phyloP scores from a whole-genome alignment of 2,797 vertebrate genomes.

The Oreortyx pictus region DNA sequence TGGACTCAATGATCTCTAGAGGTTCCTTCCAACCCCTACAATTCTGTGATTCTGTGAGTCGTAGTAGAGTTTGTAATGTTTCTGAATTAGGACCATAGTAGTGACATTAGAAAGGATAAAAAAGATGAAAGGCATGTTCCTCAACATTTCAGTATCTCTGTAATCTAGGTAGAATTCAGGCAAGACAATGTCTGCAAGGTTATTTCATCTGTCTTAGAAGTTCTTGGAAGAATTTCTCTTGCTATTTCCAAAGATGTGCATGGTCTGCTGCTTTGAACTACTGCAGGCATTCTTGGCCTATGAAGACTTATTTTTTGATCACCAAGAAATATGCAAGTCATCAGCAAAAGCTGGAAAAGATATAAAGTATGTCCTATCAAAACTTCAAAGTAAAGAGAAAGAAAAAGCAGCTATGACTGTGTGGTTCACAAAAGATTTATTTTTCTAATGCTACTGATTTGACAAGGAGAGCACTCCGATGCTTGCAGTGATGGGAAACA shows the following conservation, averaged over 20 bases:
- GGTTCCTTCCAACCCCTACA: too few species aligned
- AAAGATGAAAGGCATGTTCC: background rate
- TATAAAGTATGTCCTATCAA: background rate
- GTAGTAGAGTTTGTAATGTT: background rate
- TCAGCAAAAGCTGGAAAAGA: background rate
- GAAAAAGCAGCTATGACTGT: background rate
- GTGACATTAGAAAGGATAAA: background rate
- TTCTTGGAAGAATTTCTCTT: background rate
- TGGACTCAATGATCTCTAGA: too few species aligned
- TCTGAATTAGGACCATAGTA: background rate
- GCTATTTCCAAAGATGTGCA: background rate
- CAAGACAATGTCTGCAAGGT: background rate
- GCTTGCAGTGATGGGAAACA: background rate
- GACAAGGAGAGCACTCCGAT: background rate
- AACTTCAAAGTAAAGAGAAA: conserved; percentile 22
- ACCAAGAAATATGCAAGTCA: background rate
- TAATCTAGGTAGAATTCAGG: background rate
- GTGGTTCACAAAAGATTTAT: background rate
- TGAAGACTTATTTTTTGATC: conserved; percentile 9
- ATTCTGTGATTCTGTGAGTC: too few species aligned
- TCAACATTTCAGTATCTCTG: background rate
- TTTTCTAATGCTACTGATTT: conserved; percentile 13
- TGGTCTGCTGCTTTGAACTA: background rate
- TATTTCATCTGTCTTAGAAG: background rate
- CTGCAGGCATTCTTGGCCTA: background rate